These are phyloP conservation scores for Phalangium opilio DNA, from an alignment of 2,888 invertebrate species.

Conservation along the genomic window DNA sequence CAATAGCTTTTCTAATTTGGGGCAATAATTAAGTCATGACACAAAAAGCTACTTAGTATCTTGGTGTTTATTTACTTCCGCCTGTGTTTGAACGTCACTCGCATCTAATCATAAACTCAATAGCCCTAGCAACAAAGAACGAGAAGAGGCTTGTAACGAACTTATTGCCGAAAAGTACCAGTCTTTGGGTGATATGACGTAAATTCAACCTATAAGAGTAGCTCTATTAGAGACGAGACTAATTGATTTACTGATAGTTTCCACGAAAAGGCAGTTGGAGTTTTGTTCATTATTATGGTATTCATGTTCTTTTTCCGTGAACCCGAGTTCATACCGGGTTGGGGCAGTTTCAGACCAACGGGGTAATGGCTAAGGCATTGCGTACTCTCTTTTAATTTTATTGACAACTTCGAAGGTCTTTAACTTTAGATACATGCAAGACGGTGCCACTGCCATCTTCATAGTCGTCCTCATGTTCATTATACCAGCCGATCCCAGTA, in stretches of 20 bases:
- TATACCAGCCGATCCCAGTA: conserved; percentile 58
- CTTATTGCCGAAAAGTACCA: conserved; percentile 8
- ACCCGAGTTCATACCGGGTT: conserved; percentile 73
- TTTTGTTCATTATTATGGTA: conserved; percentile 53
- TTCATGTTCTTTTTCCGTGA: conserved; percentile 74
- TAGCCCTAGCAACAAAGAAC: conserved; percentile 3
- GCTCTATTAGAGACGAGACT: not conserved
- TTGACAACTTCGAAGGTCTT: no score
- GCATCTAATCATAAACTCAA: not conserved
- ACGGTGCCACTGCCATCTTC: conserved; percentile 48
- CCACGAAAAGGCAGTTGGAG: conserved; percentile 12
- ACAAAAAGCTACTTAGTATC: no score
- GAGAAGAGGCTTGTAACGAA: conserved; percentile 8
- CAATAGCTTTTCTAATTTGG: no score
- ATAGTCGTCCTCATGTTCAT: conserved; percentile 68
- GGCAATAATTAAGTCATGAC: no score
- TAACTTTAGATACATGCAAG: conserved; percentile 29
- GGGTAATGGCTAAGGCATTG: no score
- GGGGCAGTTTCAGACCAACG: conserved; percentile 37
- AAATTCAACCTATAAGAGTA: not conserved
- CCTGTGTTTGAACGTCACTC: no score
- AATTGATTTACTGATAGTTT: conserved; percentile 8
- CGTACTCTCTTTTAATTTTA: no score
- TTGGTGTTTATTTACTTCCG: no score
- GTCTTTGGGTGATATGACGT: conserved; percentile 6